Conservation (phyloP, 2,888 invertebrate species). For the Watsonalla cultraria region DNA sequence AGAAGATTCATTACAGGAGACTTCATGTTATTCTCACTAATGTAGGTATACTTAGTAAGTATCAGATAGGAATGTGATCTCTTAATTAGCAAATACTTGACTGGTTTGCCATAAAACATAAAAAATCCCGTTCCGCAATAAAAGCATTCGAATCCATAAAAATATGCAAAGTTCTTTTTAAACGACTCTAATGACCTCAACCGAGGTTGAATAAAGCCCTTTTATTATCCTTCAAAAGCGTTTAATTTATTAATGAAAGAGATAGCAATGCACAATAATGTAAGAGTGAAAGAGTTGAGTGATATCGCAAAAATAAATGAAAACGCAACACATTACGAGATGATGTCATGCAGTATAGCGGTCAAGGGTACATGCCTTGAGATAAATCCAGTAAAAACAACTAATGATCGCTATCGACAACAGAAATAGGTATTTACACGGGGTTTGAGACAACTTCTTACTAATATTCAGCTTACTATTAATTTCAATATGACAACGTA, state of each 20-base stretch:
- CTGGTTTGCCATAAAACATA: no score
- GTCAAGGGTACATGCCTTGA: conserved; percentile 61
- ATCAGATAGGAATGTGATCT: no score
- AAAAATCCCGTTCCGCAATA: no score
- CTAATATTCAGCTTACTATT: no score
- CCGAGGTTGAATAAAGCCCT: conserved; percentile 21
- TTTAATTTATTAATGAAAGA: conserved; percentile 29
- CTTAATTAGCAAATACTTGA: no score
- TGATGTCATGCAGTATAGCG: conserved; percentile 72
- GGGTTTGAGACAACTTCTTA: no score
- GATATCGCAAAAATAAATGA: conserved; percentile 54
- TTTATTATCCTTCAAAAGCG: conserved; percentile 11
- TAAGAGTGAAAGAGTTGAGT: conserved; percentile 34
- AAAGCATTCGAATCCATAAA: no score
- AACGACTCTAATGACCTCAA: conserved; percentile 8
- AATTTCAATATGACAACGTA: no score
- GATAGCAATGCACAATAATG: conserved; percentile 8
- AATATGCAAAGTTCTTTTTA: background rate
- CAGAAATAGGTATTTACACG: background rate
- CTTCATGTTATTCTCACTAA: no score
- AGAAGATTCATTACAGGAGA: no score
- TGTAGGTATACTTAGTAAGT: no score
- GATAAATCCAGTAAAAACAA: conserved; percentile 21
- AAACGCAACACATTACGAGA: conserved; percentile 36
- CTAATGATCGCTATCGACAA: background rate